These are phyloP conservation scores for Drosophila prosaltans DNA, from an alignment of 1,140 invertebrate species.

Conservation along the genomic window DNA sequence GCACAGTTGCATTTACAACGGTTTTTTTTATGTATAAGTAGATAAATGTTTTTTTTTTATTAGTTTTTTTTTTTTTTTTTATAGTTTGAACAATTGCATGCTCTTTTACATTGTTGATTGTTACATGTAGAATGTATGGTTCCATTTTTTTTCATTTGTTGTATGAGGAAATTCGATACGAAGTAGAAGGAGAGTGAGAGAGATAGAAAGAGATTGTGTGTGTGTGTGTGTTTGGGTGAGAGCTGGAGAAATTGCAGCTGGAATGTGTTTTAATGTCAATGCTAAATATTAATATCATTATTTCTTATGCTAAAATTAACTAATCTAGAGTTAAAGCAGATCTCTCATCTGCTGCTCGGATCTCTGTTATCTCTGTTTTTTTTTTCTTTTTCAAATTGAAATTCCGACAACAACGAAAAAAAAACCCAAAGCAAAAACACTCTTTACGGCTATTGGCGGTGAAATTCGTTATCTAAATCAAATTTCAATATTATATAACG, in stretches of 20 bases:
- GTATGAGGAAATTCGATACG: constrained; percentile 4
- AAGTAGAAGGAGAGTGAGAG: not conserved
- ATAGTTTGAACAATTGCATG: constrained; percentile 66
- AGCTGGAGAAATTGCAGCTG: too few relatives aligned
- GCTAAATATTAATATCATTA: not conserved
- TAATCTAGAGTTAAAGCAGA: constrained; percentile 28
- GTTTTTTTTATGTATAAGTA: not conserved
- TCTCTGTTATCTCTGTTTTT: not conserved
- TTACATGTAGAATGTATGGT: constrained; percentile 68
- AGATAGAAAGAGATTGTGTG: constrained; percentile 1
- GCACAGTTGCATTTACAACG: too few relatives aligned
- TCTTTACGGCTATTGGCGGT: constrained; percentile 70
- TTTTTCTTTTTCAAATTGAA: constrained; percentile 18
- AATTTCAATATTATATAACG: constrained; percentile 17
- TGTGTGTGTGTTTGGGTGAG: too few relatives aligned
- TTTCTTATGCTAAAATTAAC: constrained; percentile 15
- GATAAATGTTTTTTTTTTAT: constrained; percentile 34
- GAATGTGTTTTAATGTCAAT: not conserved
- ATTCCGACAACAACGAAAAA: not conserved
- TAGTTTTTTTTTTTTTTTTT: not conserved
- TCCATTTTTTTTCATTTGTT: constrained; percentile 43
- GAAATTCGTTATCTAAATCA: constrained; percentile 64
- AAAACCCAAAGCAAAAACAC: constrained; percentile 41
- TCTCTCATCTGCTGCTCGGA: constrained; percentile 5
- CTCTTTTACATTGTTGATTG: constrained; percentile 79